Conservation (phyloP, 2,113 vertebrate species). For the Pseudonaja textilis region DNA sequence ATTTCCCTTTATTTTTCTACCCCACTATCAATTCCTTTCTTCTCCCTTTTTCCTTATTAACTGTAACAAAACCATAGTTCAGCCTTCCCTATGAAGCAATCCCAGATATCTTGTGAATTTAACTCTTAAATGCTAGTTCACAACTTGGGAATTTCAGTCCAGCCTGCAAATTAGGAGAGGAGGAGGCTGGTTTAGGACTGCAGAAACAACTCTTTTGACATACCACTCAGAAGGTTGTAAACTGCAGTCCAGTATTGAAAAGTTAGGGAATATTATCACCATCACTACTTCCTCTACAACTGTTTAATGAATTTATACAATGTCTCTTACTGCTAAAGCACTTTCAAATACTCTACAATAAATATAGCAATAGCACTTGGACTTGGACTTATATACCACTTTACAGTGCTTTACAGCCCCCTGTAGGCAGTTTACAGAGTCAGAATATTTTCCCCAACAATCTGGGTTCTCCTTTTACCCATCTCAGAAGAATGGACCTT, state of each 20-base stretch:
- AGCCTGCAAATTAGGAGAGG: not conserved
- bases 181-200: not conserved
- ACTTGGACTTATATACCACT: no score
- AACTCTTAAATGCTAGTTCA: not conserved
- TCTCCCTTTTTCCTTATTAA: not conserved
- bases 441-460: no score
- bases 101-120: not conserved
- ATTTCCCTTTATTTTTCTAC: not conserved
- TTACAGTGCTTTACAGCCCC: no score
- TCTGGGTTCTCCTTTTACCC: no score
- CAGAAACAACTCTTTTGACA: not conserved
- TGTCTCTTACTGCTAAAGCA: not conserved
- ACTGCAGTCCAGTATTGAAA: not conserved
- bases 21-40: no score
- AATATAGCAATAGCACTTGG: not conserved
- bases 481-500: no score
- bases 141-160: not conserved
- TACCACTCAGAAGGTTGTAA: not conserved
- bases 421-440: no score
- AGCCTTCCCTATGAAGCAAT: not conserved
- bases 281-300: not conserved
- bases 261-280: not conserved
- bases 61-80: not conserved
- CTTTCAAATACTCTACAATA: not conserved
- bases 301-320: not conserved